Evolutionary conservation across 2,888 invertebrate genomes (phyloP), one percentile per base, ranked within the genome.

Genomic region (Ophraella communa): DNA sequence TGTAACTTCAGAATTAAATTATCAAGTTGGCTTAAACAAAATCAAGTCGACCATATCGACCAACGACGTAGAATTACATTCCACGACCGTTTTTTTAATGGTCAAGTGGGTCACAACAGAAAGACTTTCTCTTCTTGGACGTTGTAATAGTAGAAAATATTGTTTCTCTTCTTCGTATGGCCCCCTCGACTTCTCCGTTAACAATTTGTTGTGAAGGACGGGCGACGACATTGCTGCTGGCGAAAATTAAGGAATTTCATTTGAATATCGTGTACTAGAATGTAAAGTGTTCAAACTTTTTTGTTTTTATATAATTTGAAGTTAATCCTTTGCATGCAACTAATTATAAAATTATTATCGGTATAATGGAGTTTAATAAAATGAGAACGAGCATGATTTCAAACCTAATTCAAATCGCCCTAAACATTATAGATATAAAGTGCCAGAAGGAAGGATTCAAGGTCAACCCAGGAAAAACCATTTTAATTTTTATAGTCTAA

Each of bases 101-200:
- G 75, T 70, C 72, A 77, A 76, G 73, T 77, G 68, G 77, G 77
- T 77, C 77, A 67, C 49, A 57, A 69, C 69, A 70, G 73, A 75
- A 76, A 74, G 74, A 78, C 78, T 78, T 78, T 78, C 78, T 78
- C 78, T 72, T 69, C 63, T 66, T 69, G 69, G 64, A 66, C 56
- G 56, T 67, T 67, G 67, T 68, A 68, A 61, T 68, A 61, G 64
- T 68, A 69, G 67, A 70, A 69, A 71, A 69, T 62, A 51, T 56
- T 56, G 56, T 60, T 63, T 56, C 63, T 63, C 63, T 57, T 63
- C 63, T 52, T 49, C 54, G 24, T 14, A n/a, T 44, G 10, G n/a
- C 39, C 60, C 60, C 30, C 52, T n/a, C 30, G 55, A 35, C 27
- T 17, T n/a, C 17, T 18, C 53, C 61, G 18, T n/a, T 23, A 62